Percentiles rank a stretch among this genome's conserved stretches.
phyloP scores from a whole-genome alignment of 2,797 vertebrate species.

The Platalea minor region DNA sequence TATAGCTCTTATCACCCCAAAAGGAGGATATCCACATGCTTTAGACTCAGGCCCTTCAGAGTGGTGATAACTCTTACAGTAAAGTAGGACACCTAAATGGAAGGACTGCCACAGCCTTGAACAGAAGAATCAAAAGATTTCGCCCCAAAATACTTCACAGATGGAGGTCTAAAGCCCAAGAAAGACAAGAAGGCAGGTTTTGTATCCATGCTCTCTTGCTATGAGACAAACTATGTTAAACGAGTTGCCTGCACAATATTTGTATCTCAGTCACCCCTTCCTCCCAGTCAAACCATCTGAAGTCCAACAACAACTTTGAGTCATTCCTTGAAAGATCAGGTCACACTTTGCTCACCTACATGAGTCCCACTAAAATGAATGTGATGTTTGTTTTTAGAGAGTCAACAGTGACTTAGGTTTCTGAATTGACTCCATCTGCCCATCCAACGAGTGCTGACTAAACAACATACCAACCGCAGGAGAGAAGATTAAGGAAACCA shows the following conservation, averaged over 20 bases:
- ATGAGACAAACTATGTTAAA: background rate
- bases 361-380: background rate
- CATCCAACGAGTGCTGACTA: rapidly evolving
- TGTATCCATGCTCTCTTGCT: background rate
- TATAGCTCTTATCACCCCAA: background rate
- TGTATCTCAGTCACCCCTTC: background rate
- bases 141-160: background rate
- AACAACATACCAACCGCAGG: background rate
- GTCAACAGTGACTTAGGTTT: background rate
- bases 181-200: background rate
- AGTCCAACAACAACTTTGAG: background rate
- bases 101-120: background rate
- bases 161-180: background rate
- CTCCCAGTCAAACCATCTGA: background rate
- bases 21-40: background rate
- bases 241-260: background rate
- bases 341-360: background rate
- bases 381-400: background rate
- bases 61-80: background rate
- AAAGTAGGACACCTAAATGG: background rate
- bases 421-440: background rate
- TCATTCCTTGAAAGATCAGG: background rate
- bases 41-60: background rate
- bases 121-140: background rate
- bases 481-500: background rate